A percentile compares a stretch with the other conserved stretches of the same genome.
Evolutionary conservation across 1,140 invertebrate species (phyloP).

Genomic region (Drosophila leontia): DNA sequence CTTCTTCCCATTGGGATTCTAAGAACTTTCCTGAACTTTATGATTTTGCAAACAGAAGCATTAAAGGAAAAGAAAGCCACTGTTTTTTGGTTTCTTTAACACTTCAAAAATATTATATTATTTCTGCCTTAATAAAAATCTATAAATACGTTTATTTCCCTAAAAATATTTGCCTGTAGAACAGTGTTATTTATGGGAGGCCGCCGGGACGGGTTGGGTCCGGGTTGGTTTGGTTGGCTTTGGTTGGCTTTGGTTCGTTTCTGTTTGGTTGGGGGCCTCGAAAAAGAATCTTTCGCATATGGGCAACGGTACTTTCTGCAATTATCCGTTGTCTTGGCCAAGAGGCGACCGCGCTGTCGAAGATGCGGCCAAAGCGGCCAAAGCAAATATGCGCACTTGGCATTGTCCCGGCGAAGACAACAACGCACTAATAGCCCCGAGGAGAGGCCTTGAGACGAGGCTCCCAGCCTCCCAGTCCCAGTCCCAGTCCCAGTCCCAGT

Average conservation of each 20-base stretch:
- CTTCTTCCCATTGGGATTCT: background rate
- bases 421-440: conserved; percentile 77
- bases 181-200: conserved; percentile 1
- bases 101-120: background rate
- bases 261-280: background rate
- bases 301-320: conserved; percentile 79
- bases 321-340: conserved; percentile 77
- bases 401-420: conserved; percentile 77
- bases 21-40: background rate
- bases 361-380: conserved; percentile 54
- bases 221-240: conserved; percentile 2
- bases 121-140: background rate
- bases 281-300: conserved; percentile 75
- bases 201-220: background rate
- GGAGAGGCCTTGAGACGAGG: conserved; percentile 26
- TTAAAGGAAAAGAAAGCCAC: background rate
- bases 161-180: background rate
- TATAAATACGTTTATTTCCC: too few species aligned
- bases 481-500: conserved; percentile 7
- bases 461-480: background rate
- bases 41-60: background rate
- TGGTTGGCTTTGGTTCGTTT: conserved; percentile 14
- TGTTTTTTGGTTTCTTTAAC: background rate
- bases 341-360: conserved; percentile 43
- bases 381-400: conserved; percentile 81